These are phyloP conservation scores for Anthoscopus minutus DNA, from an alignment of 2,113 vertebrate genomes.

Conservation along the genomic window DNA sequence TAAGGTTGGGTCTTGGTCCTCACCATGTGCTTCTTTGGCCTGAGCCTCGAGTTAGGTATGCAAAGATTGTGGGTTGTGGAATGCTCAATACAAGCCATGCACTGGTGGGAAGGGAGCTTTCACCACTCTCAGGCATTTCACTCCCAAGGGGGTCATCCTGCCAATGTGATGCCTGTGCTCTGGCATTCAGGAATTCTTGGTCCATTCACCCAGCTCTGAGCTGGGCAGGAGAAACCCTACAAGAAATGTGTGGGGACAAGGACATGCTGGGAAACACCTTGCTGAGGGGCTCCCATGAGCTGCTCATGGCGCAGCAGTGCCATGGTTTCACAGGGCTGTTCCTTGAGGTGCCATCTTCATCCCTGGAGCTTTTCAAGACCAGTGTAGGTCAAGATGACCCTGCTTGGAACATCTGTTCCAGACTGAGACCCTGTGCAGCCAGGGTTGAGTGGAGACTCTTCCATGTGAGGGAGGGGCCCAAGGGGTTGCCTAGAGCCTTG, in stretches of 20 bases:
- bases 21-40: background rate
- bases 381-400: background rate
- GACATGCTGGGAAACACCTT: background rate
- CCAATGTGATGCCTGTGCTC: background rate
- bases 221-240: background rate
- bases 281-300: background rate
- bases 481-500: background rate
- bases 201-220: background rate
- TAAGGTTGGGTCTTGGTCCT: background rate
- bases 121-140: background rate
- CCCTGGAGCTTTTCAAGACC: background rate
- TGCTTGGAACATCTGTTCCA: background rate
- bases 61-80: background rate
- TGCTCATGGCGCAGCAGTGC: background rate
- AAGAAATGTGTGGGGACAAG: background rate
- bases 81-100: background rate
- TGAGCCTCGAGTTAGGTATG: background rate
- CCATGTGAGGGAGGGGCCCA: background rate
- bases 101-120: background rate
- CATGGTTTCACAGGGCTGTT: background rate
- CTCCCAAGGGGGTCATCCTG: background rate
- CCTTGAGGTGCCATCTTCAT: background rate
- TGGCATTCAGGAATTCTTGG: background rate
- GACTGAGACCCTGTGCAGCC: background rate
- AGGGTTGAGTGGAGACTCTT: background rate